Evolutionary conservation across 2,797 vertebrate species (phyloP).

Genomic region (Catostomus latipinnis): DNA sequence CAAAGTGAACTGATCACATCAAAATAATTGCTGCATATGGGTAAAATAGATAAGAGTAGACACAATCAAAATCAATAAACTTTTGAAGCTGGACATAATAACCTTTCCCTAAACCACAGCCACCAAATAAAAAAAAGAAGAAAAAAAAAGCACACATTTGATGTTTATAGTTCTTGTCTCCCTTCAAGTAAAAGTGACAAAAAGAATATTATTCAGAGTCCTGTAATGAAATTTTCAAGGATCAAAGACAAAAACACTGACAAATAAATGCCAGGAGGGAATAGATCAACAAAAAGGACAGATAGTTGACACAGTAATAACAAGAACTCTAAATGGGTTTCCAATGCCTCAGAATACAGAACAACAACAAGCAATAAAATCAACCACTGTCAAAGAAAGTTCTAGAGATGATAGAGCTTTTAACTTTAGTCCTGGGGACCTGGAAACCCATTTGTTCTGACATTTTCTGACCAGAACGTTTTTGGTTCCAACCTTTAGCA

Average conservation of each 20-base stretch:
- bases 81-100: constrained; percentile 58
- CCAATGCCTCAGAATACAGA: not conserved
- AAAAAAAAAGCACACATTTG: constrained; percentile 33
- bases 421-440: not conserved
- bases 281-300: constrained; percentile 53
- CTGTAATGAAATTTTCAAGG: constrained; percentile 57
- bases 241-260: constrained; percentile 46
- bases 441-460: not conserved
- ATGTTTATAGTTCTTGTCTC: constrained; percentile 63
- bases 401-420: not conserved
- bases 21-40: constrained; percentile 33
- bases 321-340: constrained; percentile 31
- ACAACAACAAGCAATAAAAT: not conserved
- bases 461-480: constrained; percentile 4
- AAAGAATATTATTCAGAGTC: constrained; percentile 45
- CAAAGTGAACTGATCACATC: not conserved
- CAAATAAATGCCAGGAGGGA: constrained; percentile 44
- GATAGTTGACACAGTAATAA: constrained; percentile 60
- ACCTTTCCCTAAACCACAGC: constrained; percentile 8
- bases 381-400: not conserved
- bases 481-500: not conserved
- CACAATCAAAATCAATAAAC: constrained; percentile 29
- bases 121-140: not conserved
- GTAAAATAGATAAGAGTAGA: constrained; percentile 27
- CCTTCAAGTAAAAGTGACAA: constrained; percentile 33